These are phyloP conservation scores for Neopelma chrysocephalum DNA, from an alignment of 2,797 vertebrate genomes.

Conservation along the genomic window DNA sequence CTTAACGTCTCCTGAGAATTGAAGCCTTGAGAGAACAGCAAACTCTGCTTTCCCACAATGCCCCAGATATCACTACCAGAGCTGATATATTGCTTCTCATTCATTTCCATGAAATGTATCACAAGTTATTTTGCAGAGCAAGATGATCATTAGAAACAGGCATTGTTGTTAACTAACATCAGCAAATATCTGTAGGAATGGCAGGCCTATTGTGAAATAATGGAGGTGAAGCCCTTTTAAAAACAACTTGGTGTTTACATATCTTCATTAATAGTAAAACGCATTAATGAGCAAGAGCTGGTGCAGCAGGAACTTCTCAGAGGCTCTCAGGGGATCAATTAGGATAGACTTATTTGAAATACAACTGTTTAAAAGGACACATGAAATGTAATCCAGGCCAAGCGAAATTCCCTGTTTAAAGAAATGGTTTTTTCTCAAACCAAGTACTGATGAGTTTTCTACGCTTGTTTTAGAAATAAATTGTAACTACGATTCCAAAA, in stretches of 20 bases:
- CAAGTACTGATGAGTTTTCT: background rate
- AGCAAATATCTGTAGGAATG: slow-evolving; percentile 15
- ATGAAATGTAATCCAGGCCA: background rate
- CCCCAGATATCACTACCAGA: background rate
- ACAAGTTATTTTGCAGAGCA: background rate
- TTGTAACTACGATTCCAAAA: background rate
- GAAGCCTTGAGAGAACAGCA: background rate
- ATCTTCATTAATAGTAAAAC: slow-evolving; percentile 16
- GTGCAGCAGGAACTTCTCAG: slow-evolving; percentile 11
- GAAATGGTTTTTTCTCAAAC: background rate
- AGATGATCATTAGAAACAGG: background rate
- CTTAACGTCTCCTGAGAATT: background rate
- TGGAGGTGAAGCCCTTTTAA: slow-evolving; percentile 11
- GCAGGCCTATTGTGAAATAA: background rate
- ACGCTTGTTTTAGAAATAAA: background rate
- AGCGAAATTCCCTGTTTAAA: background rate
- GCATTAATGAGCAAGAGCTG: slow-evolving; percentile 35
- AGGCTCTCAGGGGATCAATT: slow-evolving; percentile 38
- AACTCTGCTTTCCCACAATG: background rate
- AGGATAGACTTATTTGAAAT: slow-evolving; percentile 38
- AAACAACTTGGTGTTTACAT: slow-evolving; percentile 30
- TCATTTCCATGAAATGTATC: background rate
- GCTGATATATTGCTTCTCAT: background rate
- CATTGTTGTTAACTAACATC: background rate
- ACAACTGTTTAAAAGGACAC: slow-evolving; percentile 36